Conservation (phyloP, 2,113 vertebrate species). For the Centropus unirufus region DNA sequence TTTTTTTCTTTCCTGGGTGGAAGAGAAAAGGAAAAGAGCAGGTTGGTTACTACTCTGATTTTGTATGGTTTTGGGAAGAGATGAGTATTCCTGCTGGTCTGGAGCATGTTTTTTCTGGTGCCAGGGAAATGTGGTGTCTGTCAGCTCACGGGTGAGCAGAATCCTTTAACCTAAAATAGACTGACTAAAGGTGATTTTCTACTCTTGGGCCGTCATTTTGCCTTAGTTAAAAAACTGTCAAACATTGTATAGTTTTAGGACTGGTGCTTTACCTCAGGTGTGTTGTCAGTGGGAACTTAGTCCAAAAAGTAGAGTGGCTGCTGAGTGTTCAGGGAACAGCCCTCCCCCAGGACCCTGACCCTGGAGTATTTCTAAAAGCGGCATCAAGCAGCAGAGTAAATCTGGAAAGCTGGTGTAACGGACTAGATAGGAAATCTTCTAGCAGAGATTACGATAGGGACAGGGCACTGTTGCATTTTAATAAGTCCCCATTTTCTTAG, state of each 20-base stretch:
- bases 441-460: neutral
- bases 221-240: neutral
- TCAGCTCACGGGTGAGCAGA: neutral
- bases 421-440: neutral
- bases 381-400: neutral
- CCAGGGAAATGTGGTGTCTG: neutral
- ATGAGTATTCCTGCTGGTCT: neutral
- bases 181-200: neutral
- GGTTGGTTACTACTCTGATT: neutral
- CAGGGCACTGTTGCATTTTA: neutral
- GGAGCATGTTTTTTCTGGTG: rapidly evolving
- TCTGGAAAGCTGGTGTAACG: neutral
- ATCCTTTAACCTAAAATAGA: neutral
- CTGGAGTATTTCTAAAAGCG: neutral
- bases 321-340: neutral
- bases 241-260: neutral
- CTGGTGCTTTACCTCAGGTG: neutral
- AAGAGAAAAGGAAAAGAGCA: neutral
- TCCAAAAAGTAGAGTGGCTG: neutral
- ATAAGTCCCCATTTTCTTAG: neutral
- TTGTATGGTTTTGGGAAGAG: neutral
- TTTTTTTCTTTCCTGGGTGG: neutral
- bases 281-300: neutral
- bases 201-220: neutral
- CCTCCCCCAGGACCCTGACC: neutral